phyloP scores from a whole-genome alignment of 1,140 invertebrate species.

The Lordiphosa collinella region DNA sequence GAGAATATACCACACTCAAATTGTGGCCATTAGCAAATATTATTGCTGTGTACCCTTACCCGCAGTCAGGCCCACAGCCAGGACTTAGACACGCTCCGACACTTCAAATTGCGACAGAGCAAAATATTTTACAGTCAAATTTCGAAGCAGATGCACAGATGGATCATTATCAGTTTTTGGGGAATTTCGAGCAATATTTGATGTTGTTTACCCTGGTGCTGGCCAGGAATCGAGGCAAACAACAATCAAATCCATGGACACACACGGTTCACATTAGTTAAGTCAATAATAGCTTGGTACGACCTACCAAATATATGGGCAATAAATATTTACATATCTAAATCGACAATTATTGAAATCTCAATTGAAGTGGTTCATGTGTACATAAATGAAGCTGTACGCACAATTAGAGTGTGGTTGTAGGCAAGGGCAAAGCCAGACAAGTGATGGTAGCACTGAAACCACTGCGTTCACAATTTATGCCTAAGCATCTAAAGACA shows the following conservation, averaged over 20 bases:
- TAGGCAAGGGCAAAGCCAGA: background rate
- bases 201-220: conserved; percentile 27
- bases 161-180: conserved; percentile 1
- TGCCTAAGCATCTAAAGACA: too few relatives aligned
- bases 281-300: conserved; percentile 57
- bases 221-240: conserved; percentile 18
- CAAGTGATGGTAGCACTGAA: too few relatives aligned
- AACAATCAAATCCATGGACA: conserved; percentile 26
- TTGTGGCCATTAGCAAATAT: conserved; percentile 65
- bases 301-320: conserved; percentile 50
- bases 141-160: background rate
- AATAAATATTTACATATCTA: conserved; percentile 77
- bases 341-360: conserved; percentile 78
- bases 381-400: conserved; percentile 41
- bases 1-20: conserved; percentile 14
- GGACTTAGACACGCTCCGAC: conserved; percentile 4
- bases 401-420: conserved; percentile 2
- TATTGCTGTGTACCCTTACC: conserved; percentile 32
- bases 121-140: background rate
- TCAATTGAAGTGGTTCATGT: conserved; percentile 73
- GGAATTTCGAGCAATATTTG: too few relatives aligned
- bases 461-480: too few relatives aligned
- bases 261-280: conserved; percentile 60
- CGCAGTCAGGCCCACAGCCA: conserved; percentile 1
- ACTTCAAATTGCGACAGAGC: background rate